phyloP scores from a whole-genome alignment of 1,140 invertebrate species.

The Aleiodes sp. region DNA sequence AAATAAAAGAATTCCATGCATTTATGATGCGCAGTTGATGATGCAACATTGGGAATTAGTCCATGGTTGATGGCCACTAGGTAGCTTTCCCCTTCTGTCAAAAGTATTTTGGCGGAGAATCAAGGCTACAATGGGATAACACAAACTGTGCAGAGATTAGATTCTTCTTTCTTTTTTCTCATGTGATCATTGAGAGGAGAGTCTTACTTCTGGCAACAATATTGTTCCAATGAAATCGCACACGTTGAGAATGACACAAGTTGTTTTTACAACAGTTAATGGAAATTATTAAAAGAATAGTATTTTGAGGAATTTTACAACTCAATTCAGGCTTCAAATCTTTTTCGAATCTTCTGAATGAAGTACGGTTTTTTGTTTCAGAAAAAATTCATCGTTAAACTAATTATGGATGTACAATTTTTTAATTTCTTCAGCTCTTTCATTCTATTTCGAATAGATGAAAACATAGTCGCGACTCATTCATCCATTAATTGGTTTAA shows the following conservation, averaged over 20 bases:
- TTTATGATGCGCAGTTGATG: slow-evolving; percentile 2
- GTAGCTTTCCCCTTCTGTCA: background rate
- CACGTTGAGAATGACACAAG: too few species aligned
- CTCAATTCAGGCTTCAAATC: too few species aligned
- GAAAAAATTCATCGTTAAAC: too few species aligned
- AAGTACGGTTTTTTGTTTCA: too few species aligned
- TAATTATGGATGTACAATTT: too few species aligned
- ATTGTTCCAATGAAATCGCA: too few species aligned
- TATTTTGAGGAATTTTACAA: too few species aligned
- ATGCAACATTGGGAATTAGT: slow-evolving; percentile 4
- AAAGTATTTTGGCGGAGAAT: background rate
- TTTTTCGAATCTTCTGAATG: too few species aligned
- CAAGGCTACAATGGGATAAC: background rate
- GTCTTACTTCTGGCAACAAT: background rate
- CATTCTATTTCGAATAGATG: too few species aligned
- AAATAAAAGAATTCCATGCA: background rate
- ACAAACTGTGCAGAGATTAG: background rate
- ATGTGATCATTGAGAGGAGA: background rate
- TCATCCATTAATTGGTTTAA: background rate
- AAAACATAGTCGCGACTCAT: background rate
- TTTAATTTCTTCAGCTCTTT: too few species aligned
- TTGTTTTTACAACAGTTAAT: too few species aligned
- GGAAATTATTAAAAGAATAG: too few species aligned
- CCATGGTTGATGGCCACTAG: slow-evolving; percentile 7
- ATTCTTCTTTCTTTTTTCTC: background rate